These are phyloP conservation scores for Scomber scombrus DNA, from an alignment of 2,113 vertebrate species.

Conservation along the genomic window DNA sequence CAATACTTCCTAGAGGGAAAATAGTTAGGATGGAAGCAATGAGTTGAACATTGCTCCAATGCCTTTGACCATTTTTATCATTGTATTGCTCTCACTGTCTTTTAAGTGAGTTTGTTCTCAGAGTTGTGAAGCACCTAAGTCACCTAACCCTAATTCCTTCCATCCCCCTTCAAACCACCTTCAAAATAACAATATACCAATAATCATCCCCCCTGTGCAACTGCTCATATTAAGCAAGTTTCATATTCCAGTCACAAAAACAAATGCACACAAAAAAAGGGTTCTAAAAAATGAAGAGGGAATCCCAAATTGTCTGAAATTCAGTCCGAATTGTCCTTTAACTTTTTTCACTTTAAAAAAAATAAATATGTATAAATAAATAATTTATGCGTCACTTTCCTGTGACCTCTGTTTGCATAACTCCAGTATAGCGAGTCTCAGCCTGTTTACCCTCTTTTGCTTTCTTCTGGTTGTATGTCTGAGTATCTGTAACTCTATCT, in stretches of 20 bases:
- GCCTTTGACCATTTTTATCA: constrained; percentile 22
- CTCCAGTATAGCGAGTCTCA: constrained; percentile 9
- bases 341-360: too few species aligned
- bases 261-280: too few species aligned
- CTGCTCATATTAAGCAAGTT: too few species aligned
- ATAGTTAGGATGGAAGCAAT: constrained; percentile 45
- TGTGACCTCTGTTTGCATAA: constrained; percentile 34
- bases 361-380: too few species aligned
- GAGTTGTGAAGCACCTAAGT: background rate
- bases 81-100: constrained; percentile 16
- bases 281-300: too few species aligned
- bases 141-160: too few species aligned
- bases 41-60: constrained; percentile 34
- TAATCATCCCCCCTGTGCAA: too few species aligned
- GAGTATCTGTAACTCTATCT: constrained; percentile 63
- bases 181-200: too few species aligned
- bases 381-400: constrained; percentile 33
- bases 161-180: too few species aligned
- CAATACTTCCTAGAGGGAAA: constrained; percentile 66
- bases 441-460: constrained; percentile 47
- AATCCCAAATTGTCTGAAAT: too few species aligned
- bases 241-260: too few species aligned
- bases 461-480: constrained; percentile 50
- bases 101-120: background rate
- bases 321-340: too few species aligned